phyloP scores from a whole-genome alignment of 1,140 invertebrate genomes.

The Centruroides sculpturatus region DNA sequence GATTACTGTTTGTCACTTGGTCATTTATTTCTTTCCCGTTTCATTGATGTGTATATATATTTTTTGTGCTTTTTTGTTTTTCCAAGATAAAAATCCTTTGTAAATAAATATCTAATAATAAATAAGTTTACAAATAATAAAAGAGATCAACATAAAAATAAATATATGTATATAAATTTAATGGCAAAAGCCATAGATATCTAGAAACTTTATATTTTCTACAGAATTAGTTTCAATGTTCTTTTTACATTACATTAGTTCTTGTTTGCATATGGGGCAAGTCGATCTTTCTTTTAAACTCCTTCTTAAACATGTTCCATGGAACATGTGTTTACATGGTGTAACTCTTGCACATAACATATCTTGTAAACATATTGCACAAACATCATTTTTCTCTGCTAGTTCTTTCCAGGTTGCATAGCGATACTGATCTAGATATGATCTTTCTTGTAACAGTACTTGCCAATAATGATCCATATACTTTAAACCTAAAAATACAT shows the following conservation, averaged over 20 bases:
- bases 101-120: too few species aligned
- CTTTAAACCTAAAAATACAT: constrained; percentile 47
- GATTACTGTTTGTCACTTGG: too few species aligned
- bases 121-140: too few species aligned
- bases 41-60: too few species aligned
- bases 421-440: constrained; percentile 43
- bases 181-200: too few species aligned
- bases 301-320: constrained; percentile 51
- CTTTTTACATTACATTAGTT: constrained; percentile 22
- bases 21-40: too few species aligned
- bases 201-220: too few species aligned
- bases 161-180: too few species aligned
- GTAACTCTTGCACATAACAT: constrained; percentile 52
- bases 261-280: constrained; percentile 53
- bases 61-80: too few species aligned
- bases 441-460: constrained; percentile 40
- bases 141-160: too few species aligned
- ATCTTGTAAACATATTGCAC: constrained; percentile 50
- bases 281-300: constrained; percentile 49
- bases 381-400: constrained; percentile 51
- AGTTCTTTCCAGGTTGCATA: constrained; percentile 48
- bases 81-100: too few species aligned
- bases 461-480: constrained; percentile 40
- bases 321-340: constrained; percentile 59
- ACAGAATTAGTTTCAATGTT: too few species aligned